A percentile compares a stretch with the other conserved stretches of the same genome.
These are phyloP conservation scores for Hemitrygon akajei DNA, from an alignment of 2,797 vertebrate genomes.

Conservation along the genomic window DNA sequence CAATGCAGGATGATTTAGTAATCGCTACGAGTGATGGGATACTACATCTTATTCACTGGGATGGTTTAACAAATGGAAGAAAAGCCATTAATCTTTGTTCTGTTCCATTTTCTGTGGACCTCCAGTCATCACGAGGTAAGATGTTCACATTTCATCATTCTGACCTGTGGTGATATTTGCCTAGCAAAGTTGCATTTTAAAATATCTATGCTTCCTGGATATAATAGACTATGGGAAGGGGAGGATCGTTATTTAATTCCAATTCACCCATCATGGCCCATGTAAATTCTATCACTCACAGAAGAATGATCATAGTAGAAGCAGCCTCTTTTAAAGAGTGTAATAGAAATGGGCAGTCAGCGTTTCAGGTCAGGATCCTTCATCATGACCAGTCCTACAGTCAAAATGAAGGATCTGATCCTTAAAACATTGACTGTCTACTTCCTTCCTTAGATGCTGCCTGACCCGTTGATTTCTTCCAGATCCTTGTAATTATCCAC, in stretches of 20 bases:
- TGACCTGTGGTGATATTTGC: neutral
- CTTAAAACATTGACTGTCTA: too few species aligned
- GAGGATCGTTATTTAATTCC: too few species aligned
- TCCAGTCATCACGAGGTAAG: constrained; percentile 88
- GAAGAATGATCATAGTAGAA: too few species aligned
- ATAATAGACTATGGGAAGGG: too few species aligned
- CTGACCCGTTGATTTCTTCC: too few species aligned
- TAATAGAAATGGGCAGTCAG: neutral
- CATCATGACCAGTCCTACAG: too few species aligned
- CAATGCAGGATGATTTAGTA: constrained; percentile 81
- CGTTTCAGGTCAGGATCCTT: too few species aligned
- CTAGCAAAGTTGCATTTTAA: neutral
- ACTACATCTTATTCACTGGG: constrained; percentile 93
- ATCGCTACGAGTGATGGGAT: constrained; percentile 86
- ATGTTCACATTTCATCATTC: neutral
- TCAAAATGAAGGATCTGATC: too few species aligned
- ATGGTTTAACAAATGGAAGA: constrained; percentile 83
- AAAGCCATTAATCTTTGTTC: constrained; percentile 86
- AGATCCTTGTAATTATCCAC: neutral
- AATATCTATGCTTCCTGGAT: neutral
- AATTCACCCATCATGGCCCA: too few species aligned
- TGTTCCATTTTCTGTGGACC: constrained; percentile 88
- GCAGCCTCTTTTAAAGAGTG: neutral
- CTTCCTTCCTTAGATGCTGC: too few species aligned
- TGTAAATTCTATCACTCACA: too few species aligned